Percentiles rank a stretch among this genome's conserved stretches.
phyloP scores from a whole-genome alignment of 2,113 vertebrate species.

The Kryptolebias marmoratus region DNA sequence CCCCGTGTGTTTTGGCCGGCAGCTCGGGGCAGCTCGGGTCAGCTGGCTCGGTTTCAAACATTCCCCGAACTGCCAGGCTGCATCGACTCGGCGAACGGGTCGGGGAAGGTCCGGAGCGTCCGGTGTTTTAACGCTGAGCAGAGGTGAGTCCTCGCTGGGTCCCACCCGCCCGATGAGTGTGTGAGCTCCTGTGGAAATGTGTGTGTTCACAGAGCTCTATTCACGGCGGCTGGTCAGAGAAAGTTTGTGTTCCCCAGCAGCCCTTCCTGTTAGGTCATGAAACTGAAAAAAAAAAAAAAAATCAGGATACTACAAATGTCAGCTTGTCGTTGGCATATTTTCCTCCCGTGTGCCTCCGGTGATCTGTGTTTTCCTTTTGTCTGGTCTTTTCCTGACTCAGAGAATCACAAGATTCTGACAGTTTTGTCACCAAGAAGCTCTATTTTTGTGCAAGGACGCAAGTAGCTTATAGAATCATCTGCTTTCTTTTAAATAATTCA shows the following conservation, averaged over 20 bases:
- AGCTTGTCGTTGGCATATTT: conserved; percentile 39
- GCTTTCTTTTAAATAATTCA: not conserved
- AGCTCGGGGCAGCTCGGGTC: conserved; percentile 40
- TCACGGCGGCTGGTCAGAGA: conserved; percentile 54
- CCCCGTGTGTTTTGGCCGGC: conserved; percentile 29
- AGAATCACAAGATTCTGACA: conserved; percentile 40
- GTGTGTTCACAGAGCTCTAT: conserved; percentile 55
- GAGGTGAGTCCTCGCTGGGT: not conserved
- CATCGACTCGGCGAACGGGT: conserved; percentile 57
- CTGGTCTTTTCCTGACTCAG: conserved; percentile 40
- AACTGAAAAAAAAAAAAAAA: conserved; percentile 49
- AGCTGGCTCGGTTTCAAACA: conserved; percentile 47
- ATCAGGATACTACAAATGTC: conserved; percentile 32
- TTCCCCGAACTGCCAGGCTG: conserved; percentile 50
- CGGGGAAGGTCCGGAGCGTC: conserved; percentile 15
- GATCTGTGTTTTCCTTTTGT: conserved; percentile 14
- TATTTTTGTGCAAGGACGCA: not conserved
- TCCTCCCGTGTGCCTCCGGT: conserved; percentile 7
- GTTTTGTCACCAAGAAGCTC: conserved; percentile 37
- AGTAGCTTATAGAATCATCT: too few species aligned
- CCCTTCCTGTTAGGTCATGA: conserved; percentile 48
- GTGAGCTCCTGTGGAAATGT: conserved; percentile 23
- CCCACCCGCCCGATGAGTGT: conserved; percentile 44
- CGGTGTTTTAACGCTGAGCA: conserved; percentile 27
- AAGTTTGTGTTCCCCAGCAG: conserved; percentile 50